Evolutionary conservation across 30 jellyfish, hydroid and myxozoan species (phyloP).

Genomic region (Aurelia sp.): DNA sequence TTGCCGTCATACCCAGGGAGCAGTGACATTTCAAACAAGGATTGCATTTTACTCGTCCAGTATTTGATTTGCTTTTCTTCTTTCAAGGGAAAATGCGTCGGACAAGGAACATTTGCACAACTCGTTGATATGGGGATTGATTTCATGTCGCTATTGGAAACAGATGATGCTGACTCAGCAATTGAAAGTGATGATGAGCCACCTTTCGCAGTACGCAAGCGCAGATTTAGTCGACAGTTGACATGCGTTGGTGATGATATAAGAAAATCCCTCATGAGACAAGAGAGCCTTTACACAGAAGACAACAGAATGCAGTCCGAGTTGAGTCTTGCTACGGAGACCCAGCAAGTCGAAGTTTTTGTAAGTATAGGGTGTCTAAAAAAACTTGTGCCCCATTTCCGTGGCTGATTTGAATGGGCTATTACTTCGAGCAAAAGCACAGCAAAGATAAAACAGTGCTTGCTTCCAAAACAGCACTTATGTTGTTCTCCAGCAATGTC

Average conservation of each 20-base stretch:
- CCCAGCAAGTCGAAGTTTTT: conserved; percentile 62
- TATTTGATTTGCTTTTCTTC: neutral
- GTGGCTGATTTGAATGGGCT: no score
- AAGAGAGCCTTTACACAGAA: conserved; percentile 43
- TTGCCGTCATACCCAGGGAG: no score
- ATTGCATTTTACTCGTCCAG: neutral
- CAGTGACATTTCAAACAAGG: no score
- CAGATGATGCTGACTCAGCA: conserved; percentile 78
- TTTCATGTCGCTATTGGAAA: conserved; percentile 67
- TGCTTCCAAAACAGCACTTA: no score
- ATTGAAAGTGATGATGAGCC: conserved; percentile 69
- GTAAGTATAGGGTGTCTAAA: conserved; percentile 15
- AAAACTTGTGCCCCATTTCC: no score
- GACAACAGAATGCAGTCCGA: conserved; percentile 72
- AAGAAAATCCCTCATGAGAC: conserved; percentile 45
- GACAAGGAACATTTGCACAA: conserved; percentile 88
- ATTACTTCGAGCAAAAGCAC: no score
- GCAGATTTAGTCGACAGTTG: conserved; percentile 89
- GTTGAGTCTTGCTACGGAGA: conserved; percentile 60
- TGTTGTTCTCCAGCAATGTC: no score
- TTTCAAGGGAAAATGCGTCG: conserved; percentile 83
- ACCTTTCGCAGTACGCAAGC: conserved; percentile 57
- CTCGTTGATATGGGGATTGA: conserved; percentile 90
- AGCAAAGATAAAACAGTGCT: no score
- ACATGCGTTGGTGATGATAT: conserved; percentile 56